Percentiles rank a stretch among this genome's conserved stretches.
Evolutionary conservation across 1,140 invertebrate genomes (phyloP).

Genomic region (Stegodyphus dumicola): DNA sequence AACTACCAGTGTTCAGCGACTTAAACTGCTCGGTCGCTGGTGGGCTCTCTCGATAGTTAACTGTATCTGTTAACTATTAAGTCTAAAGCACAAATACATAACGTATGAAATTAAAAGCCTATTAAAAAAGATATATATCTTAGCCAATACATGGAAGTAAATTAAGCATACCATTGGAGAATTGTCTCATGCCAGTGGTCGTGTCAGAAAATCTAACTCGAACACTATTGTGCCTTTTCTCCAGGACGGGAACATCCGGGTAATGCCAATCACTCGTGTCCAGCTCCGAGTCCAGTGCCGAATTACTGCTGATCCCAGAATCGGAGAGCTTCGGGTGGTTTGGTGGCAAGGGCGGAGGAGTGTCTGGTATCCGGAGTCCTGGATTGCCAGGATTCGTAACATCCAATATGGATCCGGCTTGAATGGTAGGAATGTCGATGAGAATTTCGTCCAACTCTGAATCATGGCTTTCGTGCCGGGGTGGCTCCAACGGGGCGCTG

Average conservation of each 20-base stretch:
- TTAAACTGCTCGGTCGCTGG: too few species aligned
- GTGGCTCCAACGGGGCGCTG: neutral
- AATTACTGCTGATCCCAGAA: constrained; percentile 51
- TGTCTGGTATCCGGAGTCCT: neutral
- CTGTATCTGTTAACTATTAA: too few species aligned
- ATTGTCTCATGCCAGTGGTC: neutral
- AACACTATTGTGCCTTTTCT: constrained; percentile 8
- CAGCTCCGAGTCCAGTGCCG: constrained; percentile 28
- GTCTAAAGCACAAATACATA: too few species aligned
- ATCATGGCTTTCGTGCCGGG: constrained; percentile 5
- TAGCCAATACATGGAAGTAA: too few species aligned
- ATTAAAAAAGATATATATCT: too few species aligned
- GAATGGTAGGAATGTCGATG: constrained; percentile 53
- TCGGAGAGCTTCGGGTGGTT: constrained; percentile 40
- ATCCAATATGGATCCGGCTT: constrained; percentile 37
- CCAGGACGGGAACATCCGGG: constrained; percentile 8
- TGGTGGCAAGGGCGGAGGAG: constrained; percentile 20
- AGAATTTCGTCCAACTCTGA: constrained; percentile 57
- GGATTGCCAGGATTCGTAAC: neutral
- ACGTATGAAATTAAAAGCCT: too few species aligned
- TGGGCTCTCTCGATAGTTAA: too few species aligned
- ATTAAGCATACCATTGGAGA: neutral
- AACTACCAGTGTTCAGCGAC: too few species aligned
- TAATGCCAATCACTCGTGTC: constrained; percentile 44
- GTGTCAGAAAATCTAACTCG: constrained; percentile 27